phyloP scores from a whole-genome alignment of 2,113 vertebrate species.

The Pimephales promelas region DNA sequence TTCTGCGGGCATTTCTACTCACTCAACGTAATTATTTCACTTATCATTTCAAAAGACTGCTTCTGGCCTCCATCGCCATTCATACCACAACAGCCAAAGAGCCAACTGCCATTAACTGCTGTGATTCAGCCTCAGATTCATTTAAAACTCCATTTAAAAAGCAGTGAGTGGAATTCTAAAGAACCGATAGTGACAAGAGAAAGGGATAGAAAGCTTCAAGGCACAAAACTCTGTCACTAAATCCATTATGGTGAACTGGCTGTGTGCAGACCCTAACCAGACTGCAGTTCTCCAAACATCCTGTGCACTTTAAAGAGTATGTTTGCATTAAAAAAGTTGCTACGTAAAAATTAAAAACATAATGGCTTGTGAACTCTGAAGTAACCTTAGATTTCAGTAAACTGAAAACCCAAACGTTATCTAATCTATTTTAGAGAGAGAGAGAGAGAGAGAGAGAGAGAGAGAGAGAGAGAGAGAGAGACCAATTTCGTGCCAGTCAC shows the following conservation, averaged over 20 bases:
- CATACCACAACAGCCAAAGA: constrained; percentile 33
- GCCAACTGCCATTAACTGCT: constrained; percentile 40
- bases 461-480: too few species aligned
- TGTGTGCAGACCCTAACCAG: neutral
- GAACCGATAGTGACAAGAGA: neutral
- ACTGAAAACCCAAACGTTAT: neutral
- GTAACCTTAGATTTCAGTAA: neutral
- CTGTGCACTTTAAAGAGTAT: neutral
- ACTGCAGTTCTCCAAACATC: neutral
- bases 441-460: too few species aligned
- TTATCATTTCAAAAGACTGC: constrained; percentile 53
- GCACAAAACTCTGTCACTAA: neutral
- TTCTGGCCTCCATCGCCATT: constrained; percentile 38
- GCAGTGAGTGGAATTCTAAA: constrained; percentile 16
- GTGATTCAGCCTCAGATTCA: constrained; percentile 27
- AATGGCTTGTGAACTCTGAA: neutral
- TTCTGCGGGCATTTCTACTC: constrained; percentile 45
- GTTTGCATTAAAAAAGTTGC: neutral
- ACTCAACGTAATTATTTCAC: constrained; percentile 54
- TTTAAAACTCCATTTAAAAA: constrained; percentile 45
- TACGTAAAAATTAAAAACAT: too few species aligned
- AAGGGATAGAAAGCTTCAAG: constrained; percentile 1
- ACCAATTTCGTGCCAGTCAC: neutral
- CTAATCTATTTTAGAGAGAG: neutral
- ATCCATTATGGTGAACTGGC: constrained; percentile 5